A percentile compares a stretch with the other conserved stretches of the same genome.
Evolutionary conservation across 1,140 invertebrate species (phyloP).

Genomic region (Phortica variegata): DNA sequence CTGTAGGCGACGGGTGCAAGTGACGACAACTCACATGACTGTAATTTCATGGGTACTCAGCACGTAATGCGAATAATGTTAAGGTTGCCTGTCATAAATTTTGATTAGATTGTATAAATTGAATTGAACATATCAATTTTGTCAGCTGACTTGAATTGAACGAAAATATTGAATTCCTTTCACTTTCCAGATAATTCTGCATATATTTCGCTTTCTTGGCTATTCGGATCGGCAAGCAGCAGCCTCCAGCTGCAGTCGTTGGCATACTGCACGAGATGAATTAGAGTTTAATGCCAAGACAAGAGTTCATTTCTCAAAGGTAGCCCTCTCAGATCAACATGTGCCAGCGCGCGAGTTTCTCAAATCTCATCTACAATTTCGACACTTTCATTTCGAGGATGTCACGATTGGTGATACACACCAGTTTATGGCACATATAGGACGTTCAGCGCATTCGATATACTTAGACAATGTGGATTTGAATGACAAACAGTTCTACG

Average conservation of each 20-base stretch:
- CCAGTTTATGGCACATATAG: conserved; percentile 56
- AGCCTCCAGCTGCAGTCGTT: conserved; percentile 62
- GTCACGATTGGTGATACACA: conserved; percentile 60
- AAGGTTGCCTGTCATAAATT: no score
- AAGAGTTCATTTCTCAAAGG: conserved; percentile 60
- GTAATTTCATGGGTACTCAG: conserved; percentile 20
- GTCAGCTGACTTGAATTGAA: conserved; percentile 37
- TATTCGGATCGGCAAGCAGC: conserved; percentile 63
- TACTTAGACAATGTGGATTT: conserved; percentile 63
- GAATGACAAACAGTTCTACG: conserved; percentile 64
- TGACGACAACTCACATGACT: conserved; percentile 11
- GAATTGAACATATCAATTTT: conserved; percentile 21
- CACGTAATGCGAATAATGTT: no score
- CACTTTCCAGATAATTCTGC: conserved; percentile 62
- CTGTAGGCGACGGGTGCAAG: conserved; percentile 1
- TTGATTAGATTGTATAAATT: no score
- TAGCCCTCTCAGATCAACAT: conserved; percentile 59
- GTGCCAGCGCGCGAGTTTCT: conserved; percentile 59
- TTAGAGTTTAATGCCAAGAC: conserved; percentile 61
- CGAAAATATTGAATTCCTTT: conserved; percentile 10
- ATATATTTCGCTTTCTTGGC: conserved; percentile 65
- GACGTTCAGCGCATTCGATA: conserved; percentile 52
- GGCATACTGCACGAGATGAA: conserved; percentile 64
- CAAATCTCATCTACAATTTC: conserved; percentile 59
- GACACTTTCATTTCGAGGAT: conserved; percentile 63